These are phyloP conservation scores for Hestina assimilis DNA, from an alignment of 1,140 invertebrate species.

Conservation along the genomic window DNA sequence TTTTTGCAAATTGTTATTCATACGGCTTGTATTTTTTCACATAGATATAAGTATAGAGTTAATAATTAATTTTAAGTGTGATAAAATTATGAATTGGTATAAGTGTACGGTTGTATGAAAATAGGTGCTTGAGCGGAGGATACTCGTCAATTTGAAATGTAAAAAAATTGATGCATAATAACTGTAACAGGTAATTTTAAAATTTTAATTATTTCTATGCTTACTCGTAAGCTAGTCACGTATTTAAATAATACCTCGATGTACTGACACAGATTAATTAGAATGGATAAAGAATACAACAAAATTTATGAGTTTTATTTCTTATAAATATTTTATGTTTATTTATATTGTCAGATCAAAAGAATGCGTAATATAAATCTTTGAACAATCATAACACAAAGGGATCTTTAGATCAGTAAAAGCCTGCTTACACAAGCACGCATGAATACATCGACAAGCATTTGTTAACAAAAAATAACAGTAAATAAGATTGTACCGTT, in stretches of 20 bases:
- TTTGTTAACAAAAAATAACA: no score
- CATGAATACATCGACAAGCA: no score
- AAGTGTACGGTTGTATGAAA: conserved; percentile 70
- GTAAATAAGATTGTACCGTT: no score
- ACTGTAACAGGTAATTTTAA: conserved; percentile 39
- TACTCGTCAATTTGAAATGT: conserved; percentile 71
- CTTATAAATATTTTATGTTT: no score
- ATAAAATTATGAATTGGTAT: conserved; percentile 18
- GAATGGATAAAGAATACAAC: conserved; percentile 44
- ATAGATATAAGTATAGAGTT: conserved; percentile 5
- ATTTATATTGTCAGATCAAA: no score
- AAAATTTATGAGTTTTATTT: conserved; percentile 37
- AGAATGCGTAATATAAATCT: no score
- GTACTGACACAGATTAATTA: conserved; percentile 68
- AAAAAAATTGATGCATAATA: conserved; percentile 51
- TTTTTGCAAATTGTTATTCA: conserved; percentile 10
- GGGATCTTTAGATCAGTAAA: no score
- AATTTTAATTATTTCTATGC: conserved; percentile 58
- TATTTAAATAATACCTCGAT: conserved; percentile 62
- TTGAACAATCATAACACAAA: not conserved
- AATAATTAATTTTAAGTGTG: conserved; percentile 16
- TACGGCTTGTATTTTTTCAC: conserved; percentile 33
- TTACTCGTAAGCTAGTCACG: conserved; percentile 64
- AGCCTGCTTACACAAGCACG: no score
- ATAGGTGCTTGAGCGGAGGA: conserved; percentile 71